Percentiles rank a stretch among this genome's conserved stretches.
Conservation (phyloP, 2,797 vertebrate genomes). For the Emydoidea blandingii region DNA sequence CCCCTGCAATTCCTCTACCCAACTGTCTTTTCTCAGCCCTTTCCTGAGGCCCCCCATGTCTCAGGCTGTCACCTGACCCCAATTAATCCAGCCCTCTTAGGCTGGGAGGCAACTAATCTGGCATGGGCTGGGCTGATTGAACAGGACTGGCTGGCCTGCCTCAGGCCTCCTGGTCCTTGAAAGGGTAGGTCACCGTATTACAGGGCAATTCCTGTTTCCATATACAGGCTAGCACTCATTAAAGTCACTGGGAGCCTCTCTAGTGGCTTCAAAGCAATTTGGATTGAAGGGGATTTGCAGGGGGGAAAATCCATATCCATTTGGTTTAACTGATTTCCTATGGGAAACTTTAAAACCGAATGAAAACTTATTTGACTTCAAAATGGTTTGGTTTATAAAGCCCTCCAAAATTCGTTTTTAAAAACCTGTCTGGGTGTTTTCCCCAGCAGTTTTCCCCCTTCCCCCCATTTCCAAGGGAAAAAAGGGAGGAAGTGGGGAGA, state of each 20-base stretch:
- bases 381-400: background rate
- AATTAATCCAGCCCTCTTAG: background rate
- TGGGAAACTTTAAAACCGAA: background rate
- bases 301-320: background rate
- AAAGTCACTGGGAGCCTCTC: background rate
- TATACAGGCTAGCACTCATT: background rate
- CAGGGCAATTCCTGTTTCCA: background rate
- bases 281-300: background rate
- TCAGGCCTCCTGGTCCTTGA: background rate
- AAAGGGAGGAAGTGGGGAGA: background rate
- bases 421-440: background rate
- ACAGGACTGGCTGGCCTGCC: too few species aligned
- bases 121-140: too few species aligned
- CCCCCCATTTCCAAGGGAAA: background rate
- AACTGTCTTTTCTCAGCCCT: background rate
- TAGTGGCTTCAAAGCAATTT: background rate
- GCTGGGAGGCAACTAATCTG: too few species aligned
- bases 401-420: background rate
- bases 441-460: background rate
- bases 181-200: background rate
- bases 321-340: background rate
- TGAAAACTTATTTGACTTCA: background rate
- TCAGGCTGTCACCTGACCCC: background rate
- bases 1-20: background rate
- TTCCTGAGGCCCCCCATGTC: too few species aligned